These are phyloP conservation scores for Stratiolaelaps scimitus DNA, from an alignment of 1,140 invertebrate species.

Conservation along the genomic window DNA sequence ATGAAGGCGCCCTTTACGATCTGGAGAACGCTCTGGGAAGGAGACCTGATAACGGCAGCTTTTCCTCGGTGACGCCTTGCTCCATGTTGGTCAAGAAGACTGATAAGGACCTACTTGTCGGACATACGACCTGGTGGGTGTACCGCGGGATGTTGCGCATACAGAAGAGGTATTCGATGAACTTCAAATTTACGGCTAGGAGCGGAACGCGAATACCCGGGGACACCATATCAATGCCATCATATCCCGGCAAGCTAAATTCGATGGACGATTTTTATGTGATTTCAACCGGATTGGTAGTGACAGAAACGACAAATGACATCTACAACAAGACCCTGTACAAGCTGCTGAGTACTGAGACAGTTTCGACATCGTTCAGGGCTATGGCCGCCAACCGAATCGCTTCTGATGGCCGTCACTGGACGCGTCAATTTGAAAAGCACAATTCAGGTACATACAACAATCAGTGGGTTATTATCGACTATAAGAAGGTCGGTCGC, in stretches of 20 bases:
- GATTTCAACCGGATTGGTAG: not conserved
- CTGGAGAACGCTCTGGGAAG: not conserved
- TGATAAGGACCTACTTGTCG: not conserved
- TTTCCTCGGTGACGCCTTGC: not conserved
- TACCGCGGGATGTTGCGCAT: conserved; percentile 9
- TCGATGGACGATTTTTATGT: conserved; percentile 22
- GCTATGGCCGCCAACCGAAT: conserved; percentile 19
- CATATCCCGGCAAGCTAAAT: conserved; percentile 11
- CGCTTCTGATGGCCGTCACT: conserved; percentile 11
- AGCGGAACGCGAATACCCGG: not conserved
- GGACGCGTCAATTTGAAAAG: conserved; percentile 17
- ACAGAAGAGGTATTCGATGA: conserved; percentile 8
- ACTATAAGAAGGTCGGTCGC: not conserved
- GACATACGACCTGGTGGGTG: not conserved
- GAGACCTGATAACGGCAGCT: not conserved
- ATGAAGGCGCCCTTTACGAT: conserved; percentile 16
- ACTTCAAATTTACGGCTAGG: not conserved
- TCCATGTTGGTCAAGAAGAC: not conserved
- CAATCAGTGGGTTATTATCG: conserved; percentile 14
- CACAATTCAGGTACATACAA: conserved; percentile 15
- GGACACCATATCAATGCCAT: conserved; percentile 3
- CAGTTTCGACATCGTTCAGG: not conserved
- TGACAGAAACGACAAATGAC: conserved; percentile 22
- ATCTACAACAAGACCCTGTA: not conserved
- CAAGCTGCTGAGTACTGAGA: not conserved